Evolutionary conservation across 2,888 invertebrate genomes (phyloP), one percentile per base, ranked within the genome.

Genomic region (Ectobius pallidus): DNA sequence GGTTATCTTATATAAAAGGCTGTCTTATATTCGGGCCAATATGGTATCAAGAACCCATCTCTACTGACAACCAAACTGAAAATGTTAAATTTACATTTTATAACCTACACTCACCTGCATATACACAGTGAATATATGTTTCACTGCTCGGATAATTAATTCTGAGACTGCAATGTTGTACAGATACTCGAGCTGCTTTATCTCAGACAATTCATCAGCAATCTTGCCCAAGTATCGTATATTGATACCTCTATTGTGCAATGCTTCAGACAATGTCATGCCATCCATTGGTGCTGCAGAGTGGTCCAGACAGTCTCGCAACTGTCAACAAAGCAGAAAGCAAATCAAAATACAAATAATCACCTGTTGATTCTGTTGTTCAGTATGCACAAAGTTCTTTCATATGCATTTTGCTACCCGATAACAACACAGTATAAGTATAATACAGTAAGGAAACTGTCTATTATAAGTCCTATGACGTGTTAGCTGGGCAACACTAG

Each of bases 171-270:
- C 93, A 79, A 99, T 96, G 76, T 92, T 91, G 86, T 97, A 90
- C 74, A 96, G 86, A 84, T 98, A 98, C 76, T 92, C 89, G 71
- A 98, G 87, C 76, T 91, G 90, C 72, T 92, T 89, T 79, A 94
- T 91, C 81, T 93, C 91, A 0, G 87, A 85, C 67, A 98, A 85
- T 82, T 93, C 89, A 74, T 89, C 88, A 61, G 94, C 92, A 61
- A 99, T 91, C 85, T 95, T 94, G 65, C 99, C 99, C 77, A 99
- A 87, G 84, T 99, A 99, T 73, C 99, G 90, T 77, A 99, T 92
- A 85, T 99, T 99, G 80, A 99, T 97, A 77, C 99, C 99, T 77
- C 95, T 91, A 78, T 92, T 93, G 84, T 99, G 99, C 83, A 99
- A 86, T 9, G 96, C 93, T 83, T 98, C 97, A 0, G 95, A 91